A percentile compares a stretch with the other conserved stretches of the same genome.
Conservation (phyloP, 2,113 vertebrate species). For the Lonchura striata region DNA sequence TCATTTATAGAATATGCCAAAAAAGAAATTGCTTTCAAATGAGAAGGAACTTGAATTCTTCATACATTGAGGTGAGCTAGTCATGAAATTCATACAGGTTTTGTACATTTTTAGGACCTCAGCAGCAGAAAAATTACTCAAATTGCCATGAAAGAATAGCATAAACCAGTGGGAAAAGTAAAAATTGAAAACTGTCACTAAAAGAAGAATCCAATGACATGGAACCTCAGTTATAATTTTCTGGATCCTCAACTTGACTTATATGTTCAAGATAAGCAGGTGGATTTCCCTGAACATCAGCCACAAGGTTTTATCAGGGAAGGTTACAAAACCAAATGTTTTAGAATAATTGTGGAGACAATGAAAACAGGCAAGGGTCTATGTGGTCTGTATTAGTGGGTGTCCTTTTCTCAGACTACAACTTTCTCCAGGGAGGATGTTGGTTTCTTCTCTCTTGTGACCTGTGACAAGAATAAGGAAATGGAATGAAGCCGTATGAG, state of each 20-base stretch:
- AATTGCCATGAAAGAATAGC: neutral
- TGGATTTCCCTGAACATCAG: neutral
- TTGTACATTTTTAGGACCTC: neutral
- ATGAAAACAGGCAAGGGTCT: neutral
- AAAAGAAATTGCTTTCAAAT: neutral
- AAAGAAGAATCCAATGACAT: neutral
- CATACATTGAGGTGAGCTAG: neutral
- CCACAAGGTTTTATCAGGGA: neutral
- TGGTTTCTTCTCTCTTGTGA: neutral
- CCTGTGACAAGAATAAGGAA: neutral
- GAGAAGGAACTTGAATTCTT: neutral
- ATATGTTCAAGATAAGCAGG: neutral
- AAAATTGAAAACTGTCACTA: neutral
- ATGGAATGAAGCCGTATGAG: neutral
- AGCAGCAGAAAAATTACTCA: neutral
- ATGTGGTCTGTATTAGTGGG: rapidly evolving
- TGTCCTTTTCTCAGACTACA: neutral
- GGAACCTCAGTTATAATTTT: neutral
- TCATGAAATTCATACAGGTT: neutral
- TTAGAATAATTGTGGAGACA: neutral
- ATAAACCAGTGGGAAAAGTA: neutral
- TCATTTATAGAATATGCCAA: neutral
- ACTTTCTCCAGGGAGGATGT: rapidly evolving
- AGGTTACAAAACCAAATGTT: neutral
- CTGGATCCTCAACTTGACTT: neutral